phyloP scores from a whole-genome alignment of 2,888 invertebrate genomes.

The Lamproptera curius region DNA sequence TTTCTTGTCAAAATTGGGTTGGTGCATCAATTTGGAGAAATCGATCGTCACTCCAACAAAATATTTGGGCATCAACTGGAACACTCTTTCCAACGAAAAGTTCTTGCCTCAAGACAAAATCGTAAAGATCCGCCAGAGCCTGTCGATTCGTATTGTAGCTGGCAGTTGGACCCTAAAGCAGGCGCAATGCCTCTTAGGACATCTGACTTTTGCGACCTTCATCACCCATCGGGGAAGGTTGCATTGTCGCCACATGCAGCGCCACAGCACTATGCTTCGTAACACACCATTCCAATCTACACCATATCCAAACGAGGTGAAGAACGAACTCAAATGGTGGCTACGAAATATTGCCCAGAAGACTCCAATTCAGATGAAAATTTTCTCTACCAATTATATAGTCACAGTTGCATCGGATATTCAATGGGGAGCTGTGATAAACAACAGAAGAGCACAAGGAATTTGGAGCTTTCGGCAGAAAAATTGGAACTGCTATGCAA shows the following conservation, averaged over 20 bases:
- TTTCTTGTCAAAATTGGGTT: too few species aligned
- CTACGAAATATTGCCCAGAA: conserved; percentile 5
- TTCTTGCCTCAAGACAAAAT: background rate
- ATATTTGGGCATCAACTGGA: background rate
- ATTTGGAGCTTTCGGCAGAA: too few species aligned
- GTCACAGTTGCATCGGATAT: conserved; percentile 15
- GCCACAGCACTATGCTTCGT: conserved; percentile 1
- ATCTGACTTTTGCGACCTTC: conserved; percentile 26
- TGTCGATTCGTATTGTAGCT: background rate
- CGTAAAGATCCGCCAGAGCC: background rate
- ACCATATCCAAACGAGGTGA: too few species aligned
- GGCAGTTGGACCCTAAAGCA: conserved; percentile 2
- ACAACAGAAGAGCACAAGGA: conserved; percentile 13
- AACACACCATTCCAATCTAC: background rate
- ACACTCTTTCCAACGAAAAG: background rate
- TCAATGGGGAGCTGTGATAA: conserved; percentile 8
- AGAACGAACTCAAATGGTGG: conserved; percentile 14
- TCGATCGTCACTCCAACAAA: background rate
- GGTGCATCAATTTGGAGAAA: too few species aligned
- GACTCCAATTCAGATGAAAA: background rate
- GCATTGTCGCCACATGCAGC: conserved; percentile 22
- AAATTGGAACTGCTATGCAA: conserved; percentile 24
- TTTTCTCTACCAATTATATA: conserved; percentile 6
- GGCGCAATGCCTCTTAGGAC: conserved; percentile 23
- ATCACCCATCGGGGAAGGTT: conserved; percentile 23